phyloP scores from a whole-genome alignment of 2,113 vertebrate genomes.

The Phainopepla nitens region DNA sequence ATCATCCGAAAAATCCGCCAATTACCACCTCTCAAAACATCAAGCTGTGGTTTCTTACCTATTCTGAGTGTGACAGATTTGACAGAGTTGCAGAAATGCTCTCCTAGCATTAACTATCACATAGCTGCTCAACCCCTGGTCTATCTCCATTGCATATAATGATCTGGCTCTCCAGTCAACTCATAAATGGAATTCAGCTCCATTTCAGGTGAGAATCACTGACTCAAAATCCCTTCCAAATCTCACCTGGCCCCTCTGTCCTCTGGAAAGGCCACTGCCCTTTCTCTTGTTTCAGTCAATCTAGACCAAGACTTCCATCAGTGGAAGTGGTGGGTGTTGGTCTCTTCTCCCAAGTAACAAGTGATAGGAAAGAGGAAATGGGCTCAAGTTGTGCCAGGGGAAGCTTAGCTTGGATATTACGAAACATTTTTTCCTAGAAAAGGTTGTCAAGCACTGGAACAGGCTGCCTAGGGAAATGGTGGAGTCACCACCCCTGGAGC shows the following conservation, averaged over 20 bases:
- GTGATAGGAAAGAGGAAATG: not conserved
- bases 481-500: not conserved
- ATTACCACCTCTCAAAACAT: not conserved
- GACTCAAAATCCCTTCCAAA: not conserved
- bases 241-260: not conserved
- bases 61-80: not conserved
- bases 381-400: not conserved
- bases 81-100: not conserved
- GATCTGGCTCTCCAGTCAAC: not conserved
- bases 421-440: not conserved
- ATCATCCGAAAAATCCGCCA: not conserved
- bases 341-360: not conserved
- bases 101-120: not conserved
- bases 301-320: not conserved
- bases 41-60: not conserved
- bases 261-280: not conserved
- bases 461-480: not conserved
- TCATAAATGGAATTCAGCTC: not conserved
- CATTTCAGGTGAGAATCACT: not conserved
- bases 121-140: rapidly evolving
- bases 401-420: not conserved
- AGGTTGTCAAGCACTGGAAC: not conserved
- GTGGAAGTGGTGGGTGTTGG: not conserved
- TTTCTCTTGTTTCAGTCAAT: not conserved
- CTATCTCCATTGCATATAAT: not conserved